Percentiles rank a stretch among this genome's conserved stretches.
phyloP scores from a whole-genome alignment of 2,113 vertebrate species.

The Chamaea fasciata region DNA sequence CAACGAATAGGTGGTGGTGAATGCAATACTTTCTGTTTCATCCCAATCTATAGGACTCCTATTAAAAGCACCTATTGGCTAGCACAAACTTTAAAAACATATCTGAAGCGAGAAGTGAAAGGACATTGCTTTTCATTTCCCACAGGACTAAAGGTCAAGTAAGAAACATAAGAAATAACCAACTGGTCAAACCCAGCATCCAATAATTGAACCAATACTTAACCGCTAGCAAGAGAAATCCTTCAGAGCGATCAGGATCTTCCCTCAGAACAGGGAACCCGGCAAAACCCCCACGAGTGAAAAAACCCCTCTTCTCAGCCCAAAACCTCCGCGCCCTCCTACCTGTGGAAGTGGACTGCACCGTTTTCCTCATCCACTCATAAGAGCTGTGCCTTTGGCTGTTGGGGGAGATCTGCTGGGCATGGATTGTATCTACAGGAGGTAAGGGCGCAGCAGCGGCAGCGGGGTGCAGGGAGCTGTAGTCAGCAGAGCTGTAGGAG shows the following conservation, averaged over 20 bases:
- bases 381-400: slow-evolving; percentile 83
- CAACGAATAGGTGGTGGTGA: not conserved
- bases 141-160: not conserved
- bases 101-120: not conserved
- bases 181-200: not conserved
- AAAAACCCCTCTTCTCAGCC: not conserved
- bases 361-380: slow-evolving; percentile 87
- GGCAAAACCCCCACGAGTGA: not conserved
- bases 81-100: not conserved
- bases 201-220: not conserved
- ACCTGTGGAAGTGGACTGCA: slow-evolving; percentile 87
- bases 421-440: slow-evolving; percentile 63
- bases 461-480: slow-evolving; percentile 77
- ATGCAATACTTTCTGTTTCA: not conserved
- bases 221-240: not conserved
- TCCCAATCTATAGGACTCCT: not conserved
- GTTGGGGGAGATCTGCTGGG: slow-evolving; percentile 77
- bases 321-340: slow-evolving; percentile 20
- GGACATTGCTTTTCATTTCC: not conserved
- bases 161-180: not conserved
- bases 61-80: not conserved
- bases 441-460: slow-evolving; percentile 67
- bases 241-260: not conserved
- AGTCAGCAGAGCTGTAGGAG: slow-evolving; percentile 81
- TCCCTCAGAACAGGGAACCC: not conserved